Base-by-base conservation (phyloP, 1,140 invertebrate genomes). In the Caerostris extrusa region DNA sequence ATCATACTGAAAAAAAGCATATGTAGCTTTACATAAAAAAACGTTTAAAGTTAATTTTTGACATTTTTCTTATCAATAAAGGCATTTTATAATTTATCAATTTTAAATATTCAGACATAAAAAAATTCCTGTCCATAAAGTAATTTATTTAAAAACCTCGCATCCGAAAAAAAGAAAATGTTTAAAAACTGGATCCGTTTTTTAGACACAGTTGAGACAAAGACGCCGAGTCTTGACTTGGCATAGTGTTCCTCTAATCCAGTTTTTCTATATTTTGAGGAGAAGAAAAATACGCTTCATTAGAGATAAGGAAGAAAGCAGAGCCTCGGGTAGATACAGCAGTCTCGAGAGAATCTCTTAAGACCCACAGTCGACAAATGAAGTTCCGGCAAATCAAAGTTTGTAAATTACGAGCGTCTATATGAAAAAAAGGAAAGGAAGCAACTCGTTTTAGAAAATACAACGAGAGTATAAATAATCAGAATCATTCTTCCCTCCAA, bases 311-410 rank as follows among this genome's bases (percentile, higher is more conserved):
- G 64, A 19, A 56, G 50, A 71, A 71, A 7, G n/a, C 19, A 12
- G n/a, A 34, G 64, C 88, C 88, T 71, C 14, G 19, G 88, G 17
- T 88, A 64, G 7, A 50, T 88, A 10, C 60, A 53, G 50, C 10
- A n/a, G 34, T 50, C 86, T 53, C 34, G 12, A 88, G 57, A 71
- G 88, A 58, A n/a, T 19, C 53, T 19, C 64, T 90, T 7, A 71
- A 90, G 57, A 87, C 64, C 85, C 17, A 77, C 19, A 6, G n/a
- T 57, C 88, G 67, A 69, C 64, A 89, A 90, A 90, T 71, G 64
- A 71, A 90, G 55, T 90, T 90, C 88, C 88, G 88, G 14, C 64
- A 90, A 90, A 90, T 90, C 88, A 90, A 90, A 90, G 88, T 90
- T 90, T 90, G 88, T 90, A 90, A 90, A 90, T 90, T 90, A 71